Evolutionary conservation across 37 sponge, comb jelly and placozoan genomes (phyloP).

Genomic region (Ianthella basta): DNA sequence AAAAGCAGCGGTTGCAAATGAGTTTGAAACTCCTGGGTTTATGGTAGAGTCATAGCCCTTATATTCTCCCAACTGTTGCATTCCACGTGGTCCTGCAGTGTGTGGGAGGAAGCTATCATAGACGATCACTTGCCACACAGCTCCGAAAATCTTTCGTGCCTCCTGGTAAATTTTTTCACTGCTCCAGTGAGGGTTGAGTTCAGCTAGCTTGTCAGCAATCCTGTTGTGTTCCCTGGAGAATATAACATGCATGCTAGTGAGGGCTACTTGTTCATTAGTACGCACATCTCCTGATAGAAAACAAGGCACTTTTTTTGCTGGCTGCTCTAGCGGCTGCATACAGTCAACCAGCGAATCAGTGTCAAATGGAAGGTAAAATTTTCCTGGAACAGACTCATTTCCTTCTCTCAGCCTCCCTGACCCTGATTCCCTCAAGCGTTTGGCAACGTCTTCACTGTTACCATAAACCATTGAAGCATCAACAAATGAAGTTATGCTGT

Average conservation of each 20-base stretch:
- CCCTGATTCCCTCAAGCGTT: conserved; percentile 40
- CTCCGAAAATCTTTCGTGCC: conserved; percentile 78
- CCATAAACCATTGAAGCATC: conserved; percentile 85
- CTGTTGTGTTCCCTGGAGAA: conserved; percentile 90
- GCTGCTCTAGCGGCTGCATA: background rate
- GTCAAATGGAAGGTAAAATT: conserved; percentile 65
- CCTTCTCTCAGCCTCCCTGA: conserved; percentile 43
- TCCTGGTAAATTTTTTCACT: conserved; percentile 87
- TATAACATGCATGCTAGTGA: conserved; percentile 82
- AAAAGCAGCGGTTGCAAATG: conserved; percentile 86
- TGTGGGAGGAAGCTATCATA: conserved; percentile 76
- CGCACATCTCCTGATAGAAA: conserved; percentile 84
- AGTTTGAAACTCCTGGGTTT: conserved; percentile 64
- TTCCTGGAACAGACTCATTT: conserved; percentile 32
- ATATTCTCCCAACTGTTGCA: conserved; percentile 49
- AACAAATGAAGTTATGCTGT: conserved; percentile 76
- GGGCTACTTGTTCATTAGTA: conserved; percentile 81
- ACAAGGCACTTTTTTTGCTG: conserved; percentile 7
- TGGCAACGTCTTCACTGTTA: conserved; percentile 18
- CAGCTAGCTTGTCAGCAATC: conserved; percentile 45
- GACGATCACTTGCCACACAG: conserved; percentile 81
- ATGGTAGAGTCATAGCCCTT: conserved; percentile 58
- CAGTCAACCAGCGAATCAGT: conserved; percentile 28
- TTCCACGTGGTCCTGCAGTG: conserved; percentile 63
- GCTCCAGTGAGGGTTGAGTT: conserved; percentile 80